These are phyloP conservation scores for Ammodramus savannarum DNA, from an alignment of 2,113 vertebrate genomes.

Conservation along the genomic window DNA sequence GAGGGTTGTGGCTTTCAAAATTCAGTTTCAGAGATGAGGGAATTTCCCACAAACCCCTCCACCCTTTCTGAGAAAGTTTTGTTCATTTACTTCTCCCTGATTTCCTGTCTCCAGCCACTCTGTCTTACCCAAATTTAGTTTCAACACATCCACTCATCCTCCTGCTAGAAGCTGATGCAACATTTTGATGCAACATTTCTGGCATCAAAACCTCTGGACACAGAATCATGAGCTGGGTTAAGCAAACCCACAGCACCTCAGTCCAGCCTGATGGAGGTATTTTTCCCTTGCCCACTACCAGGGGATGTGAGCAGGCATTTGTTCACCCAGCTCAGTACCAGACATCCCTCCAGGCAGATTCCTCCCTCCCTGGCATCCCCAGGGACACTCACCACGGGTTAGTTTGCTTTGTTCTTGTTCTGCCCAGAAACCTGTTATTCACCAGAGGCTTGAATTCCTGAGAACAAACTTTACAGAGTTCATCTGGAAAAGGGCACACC, in stretches of 20 bases:
- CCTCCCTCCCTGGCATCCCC: not conserved
- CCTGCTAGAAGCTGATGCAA: not conserved
- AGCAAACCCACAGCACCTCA: not conserved
- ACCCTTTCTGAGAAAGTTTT: not conserved
- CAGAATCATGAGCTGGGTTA: not conserved
- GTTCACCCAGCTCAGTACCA: not conserved
- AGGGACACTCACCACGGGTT: not conserved
- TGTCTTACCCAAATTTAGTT: not conserved
- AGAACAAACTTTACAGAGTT: not conserved
- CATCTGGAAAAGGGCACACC: not conserved
- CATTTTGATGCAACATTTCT: not conserved
- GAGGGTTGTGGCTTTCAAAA: not conserved
- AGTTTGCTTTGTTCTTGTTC: not conserved
- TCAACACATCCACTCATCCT: not conserved
- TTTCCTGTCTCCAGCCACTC: not conserved
- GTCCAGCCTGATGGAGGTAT: not conserved
- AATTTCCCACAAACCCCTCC: not conserved
- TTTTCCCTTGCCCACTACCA: not conserved
- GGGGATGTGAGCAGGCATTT: not conserved
- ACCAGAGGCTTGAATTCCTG: not conserved
- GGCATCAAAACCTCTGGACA: not conserved
- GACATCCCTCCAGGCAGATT: not conserved
- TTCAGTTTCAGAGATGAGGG: not conserved
- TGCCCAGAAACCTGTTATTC: not conserved
- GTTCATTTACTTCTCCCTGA: not conserved